Base-by-base conservation (phyloP, 2,797 vertebrate species). In the Lepilemur ruficaudatus region DNA sequence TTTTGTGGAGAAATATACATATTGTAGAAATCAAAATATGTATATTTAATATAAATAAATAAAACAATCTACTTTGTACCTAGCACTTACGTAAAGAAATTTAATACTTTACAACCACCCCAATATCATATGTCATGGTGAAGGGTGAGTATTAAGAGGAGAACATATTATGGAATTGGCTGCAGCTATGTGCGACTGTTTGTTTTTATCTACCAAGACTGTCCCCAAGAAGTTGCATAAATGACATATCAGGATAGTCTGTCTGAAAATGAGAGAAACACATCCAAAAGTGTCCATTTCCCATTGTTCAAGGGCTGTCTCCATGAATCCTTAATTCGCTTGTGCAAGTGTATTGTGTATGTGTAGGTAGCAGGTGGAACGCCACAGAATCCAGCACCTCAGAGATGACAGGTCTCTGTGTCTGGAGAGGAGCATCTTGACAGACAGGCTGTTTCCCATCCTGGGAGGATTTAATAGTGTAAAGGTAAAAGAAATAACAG, bases 341-440 rank as follows among this genome's bases (percentile, higher is more conserved):
- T 25, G 3, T 13, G 6, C 43, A 7, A 50, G 20, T n/a, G 4
- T 3, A 23, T 35, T 41, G n/a, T 20, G 10, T 13, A 5, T 14
- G 28, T 63, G 28, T 25, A 30, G 46, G 15, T n/a, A 41, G 17
- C 22, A n/a, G 7, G 7, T 5, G 11, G 59, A 14, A 55, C 4
- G 3, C 30, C 9, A 41, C 7, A 55, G 12, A 15, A 15, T n/a
- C 7, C 17, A 30, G 23, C 18, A 15, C 30, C 2, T 0, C 25
- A 22, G 12, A 28, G 32, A 8, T 23, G 7, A 46, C 1, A 23
- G 9, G 25, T 30, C 2, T 38, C 2, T 1, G 7, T 22, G 41
- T 75, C 17, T 25, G 4, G 23, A 46, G 12, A 23, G 72, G 20
- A n/a, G 7, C 32, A 7, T 48, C 23, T 46, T 17, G 23, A 1